Evolutionary conservation across 2,797 vertebrate genomes (phyloP), one percentile per base, ranked within the genome.

Genomic region (Centroberyx gerrardi): DNA sequence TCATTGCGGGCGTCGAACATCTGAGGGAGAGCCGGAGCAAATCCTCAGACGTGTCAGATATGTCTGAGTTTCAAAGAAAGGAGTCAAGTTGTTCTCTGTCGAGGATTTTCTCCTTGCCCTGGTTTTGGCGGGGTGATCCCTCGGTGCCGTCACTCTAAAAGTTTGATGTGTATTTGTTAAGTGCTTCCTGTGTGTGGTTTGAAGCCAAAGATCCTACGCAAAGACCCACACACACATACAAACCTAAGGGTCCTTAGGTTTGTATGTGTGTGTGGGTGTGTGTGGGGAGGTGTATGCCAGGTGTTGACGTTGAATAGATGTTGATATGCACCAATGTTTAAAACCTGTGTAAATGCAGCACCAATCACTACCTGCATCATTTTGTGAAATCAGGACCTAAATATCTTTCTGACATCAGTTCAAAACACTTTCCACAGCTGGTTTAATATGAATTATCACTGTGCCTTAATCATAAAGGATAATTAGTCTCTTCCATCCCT

Each of bases 31-130:
- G 81, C 81, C 8, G 0, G 56, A 75, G 79, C 76, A 91, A 90
- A 92, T 90, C 87, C 85, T 83, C 65, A 2, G 52, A 78, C 68
- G 62, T 87, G 83, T 90, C 82, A 83, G 74, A 86, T 82, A 63
- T 72, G 69, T 83, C 80, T 87, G 68, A 78, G 58, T 74, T 51
- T 88, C 49, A 67, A 60, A 86, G 71, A 80, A 75, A 72, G 59
- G 61, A 83, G 63, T 62, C 58, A 67, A 71, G 65, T 72, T 88
- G 73, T 81, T 85, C 76, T 70, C 72, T 76, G 78, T 84, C 52
- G 33, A 82, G 55, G 71, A 80, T 85, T 78, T 84, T 66, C 55
- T 74, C 60, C 46, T 65, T 40, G 64, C 62, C 49, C 70, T 52
- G 67, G 64, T 82, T 59, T 72, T 81, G 44, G 69, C 56, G 62